Evolutionary conservation across 1,140 invertebrate species (phyloP).

Genomic region (Andrena cerasifolii): DNA sequence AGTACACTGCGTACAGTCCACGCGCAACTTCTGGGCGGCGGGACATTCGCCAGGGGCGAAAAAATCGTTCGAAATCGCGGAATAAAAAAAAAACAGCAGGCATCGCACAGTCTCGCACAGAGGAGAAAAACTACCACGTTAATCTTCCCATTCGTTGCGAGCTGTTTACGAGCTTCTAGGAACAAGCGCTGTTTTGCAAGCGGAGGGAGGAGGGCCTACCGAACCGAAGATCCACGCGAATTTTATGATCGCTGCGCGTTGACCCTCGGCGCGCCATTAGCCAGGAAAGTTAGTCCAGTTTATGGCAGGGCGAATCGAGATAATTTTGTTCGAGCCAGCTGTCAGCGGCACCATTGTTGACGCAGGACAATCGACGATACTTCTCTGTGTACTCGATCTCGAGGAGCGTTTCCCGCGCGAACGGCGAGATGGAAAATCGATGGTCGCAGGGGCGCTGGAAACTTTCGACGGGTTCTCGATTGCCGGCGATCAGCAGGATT

Average conservation of each 20-base stretch:
- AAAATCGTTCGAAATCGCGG: no score
- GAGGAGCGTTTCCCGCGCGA: conserved; percentile 2
- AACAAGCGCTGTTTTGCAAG: not conserved
- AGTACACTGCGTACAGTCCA: no score
- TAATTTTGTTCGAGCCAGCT: conserved; percentile 43
- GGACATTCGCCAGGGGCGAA: no score
- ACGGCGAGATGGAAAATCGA: conserved; percentile 51
- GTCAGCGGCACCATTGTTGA: conserved; percentile 42
- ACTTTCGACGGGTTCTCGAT: conserved; percentile 40
- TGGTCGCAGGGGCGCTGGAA: conserved; percentile 39
- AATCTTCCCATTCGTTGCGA: conserved; percentile 54
- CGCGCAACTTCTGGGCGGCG: no score
- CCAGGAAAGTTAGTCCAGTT: conserved; percentile 19
- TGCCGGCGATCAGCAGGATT: conserved; percentile 16
- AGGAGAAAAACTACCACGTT: conserved; percentile 8
- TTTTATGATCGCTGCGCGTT: conserved; percentile 3
- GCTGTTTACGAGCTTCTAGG: not conserved
- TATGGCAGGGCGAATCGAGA: not conserved
- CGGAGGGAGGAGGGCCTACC: not conserved
- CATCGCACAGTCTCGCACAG: no score
- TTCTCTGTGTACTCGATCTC: conserved; percentile 39
- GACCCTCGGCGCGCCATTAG: not conserved
- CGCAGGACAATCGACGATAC: conserved; percentile 44
- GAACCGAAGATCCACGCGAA: not conserved
- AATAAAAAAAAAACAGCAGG: no score